Evolutionary conservation across 1,140 invertebrate genomes (phyloP).

Genomic region (Drosophila elegans): DNA sequence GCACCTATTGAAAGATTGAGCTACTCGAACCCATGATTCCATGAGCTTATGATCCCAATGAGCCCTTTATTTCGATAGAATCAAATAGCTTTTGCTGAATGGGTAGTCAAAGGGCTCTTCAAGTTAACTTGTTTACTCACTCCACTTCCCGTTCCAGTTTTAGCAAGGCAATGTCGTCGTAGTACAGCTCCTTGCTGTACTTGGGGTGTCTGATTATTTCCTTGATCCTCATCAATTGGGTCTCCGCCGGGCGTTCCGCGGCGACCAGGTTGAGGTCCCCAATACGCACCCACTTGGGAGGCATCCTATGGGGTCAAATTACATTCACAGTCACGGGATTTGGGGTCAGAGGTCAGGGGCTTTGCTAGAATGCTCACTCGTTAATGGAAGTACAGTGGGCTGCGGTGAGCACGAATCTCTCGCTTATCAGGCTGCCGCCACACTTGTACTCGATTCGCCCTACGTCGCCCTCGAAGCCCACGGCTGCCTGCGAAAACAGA

Average conservation of each 20-base stretch:
- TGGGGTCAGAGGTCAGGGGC: too few species aligned
- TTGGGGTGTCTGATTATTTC: conserved; percentile 58
- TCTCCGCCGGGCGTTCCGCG: conserved; percentile 41
- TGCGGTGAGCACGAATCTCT: conserved; percentile 76
- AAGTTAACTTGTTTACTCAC: conserved; percentile 42
- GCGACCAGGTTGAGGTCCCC: conserved; percentile 68
- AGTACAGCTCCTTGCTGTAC: conserved; percentile 58
- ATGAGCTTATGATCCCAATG: too few species aligned
- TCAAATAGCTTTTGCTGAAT: too few species aligned
- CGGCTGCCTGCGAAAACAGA: conserved; percentile 58
- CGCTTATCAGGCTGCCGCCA: conserved; percentile 84
- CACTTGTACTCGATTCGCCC: conserved; percentile 76
- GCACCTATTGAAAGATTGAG: too few species aligned
- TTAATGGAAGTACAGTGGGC: conserved; percentile 72
- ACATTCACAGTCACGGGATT: background rate
- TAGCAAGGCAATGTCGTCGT: conserved; percentile 75
- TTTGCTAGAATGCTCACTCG: conserved; percentile 52
- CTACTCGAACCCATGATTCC: too few species aligned
- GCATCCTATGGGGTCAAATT: conserved; percentile 39
- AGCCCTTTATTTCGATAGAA: too few species aligned
- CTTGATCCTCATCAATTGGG: conserved; percentile 55
- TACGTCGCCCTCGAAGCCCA: conserved; percentile 53
- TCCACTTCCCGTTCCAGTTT: conserved; percentile 47
- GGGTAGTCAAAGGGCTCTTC: too few species aligned
- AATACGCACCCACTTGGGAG: conserved; percentile 69